Evolutionary conservation across 2,797 vertebrate species (phyloP).

Genomic region (Gymnoscopelus microlampas): DNA sequence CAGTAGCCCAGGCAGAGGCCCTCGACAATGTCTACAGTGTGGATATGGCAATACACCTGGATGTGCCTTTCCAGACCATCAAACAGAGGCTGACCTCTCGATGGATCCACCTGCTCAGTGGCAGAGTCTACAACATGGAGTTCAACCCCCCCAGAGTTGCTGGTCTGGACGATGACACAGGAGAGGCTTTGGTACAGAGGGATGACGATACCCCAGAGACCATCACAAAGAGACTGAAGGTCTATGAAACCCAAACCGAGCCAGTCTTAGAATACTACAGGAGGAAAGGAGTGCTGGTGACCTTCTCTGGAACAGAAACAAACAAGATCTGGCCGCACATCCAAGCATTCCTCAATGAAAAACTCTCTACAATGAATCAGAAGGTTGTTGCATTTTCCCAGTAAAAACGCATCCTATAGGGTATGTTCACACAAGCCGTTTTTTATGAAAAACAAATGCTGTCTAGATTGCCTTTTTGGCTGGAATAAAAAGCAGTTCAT

Average conservation of each 20-base stretch:
- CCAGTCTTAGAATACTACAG: constrained; percentile 96
- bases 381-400: constrained; percentile 52
- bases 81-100: constrained; percentile 92
- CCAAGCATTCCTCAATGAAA: constrained; percentile 87
- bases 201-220: constrained; percentile 95
- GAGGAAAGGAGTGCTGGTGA: constrained; percentile 90
- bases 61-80: constrained; percentile 94
- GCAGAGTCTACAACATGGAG: constrained; percentile 94
- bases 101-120: constrained; percentile 93
- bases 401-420: constrained; percentile 37
- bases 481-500: no score
- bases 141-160: constrained; percentile 93
- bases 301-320: constrained; percentile 95
- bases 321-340: constrained; percentile 96
- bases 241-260: constrained; percentile 90
- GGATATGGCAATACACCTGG: constrained; percentile 91
- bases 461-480: no score
- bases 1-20: constrained; percentile 90
- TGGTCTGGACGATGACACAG: constrained; percentile 91
- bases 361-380: constrained; percentile 76
- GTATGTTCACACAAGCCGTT: no score
- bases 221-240: constrained; percentile 88
- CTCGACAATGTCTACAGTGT: constrained; percentile 83
- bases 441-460: no score
- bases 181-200: constrained; percentile 91